Conservation (phyloP, 2,113 vertebrate species). For the Gopherus evgoodei region DNA sequence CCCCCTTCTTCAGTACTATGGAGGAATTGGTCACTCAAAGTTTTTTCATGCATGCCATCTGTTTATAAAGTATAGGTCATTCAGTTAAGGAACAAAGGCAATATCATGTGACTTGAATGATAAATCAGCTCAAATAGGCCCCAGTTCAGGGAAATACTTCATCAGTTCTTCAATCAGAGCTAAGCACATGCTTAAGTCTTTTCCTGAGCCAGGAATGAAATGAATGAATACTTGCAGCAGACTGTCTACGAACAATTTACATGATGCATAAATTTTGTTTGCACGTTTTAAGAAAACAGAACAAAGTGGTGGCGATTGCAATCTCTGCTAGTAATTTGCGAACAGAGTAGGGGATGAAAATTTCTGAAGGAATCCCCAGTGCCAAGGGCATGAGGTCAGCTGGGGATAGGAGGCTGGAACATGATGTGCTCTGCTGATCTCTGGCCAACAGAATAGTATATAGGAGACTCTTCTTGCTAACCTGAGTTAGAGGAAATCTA, state of each 20-base stretch:
- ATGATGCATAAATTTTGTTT: slow-evolving; percentile 28
- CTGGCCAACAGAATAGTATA: neutral
- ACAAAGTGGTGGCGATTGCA: slow-evolving; percentile 53
- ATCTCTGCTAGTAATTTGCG: slow-evolving; percentile 39
- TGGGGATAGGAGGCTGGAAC: neutral
- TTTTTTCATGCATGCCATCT: neutral
- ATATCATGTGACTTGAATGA: neutral
- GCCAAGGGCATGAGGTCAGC: neutral
- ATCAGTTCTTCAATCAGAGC: too few species aligned
- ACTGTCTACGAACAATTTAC: neutral
- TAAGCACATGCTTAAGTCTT: neutral
- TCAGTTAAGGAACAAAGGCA: neutral
- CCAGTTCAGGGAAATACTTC: neutral
- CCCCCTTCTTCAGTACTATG: neutral
- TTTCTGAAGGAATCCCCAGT: slow-evolving; percentile 1
- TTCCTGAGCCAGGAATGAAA: neutral
- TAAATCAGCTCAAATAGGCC: rapidly evolving
- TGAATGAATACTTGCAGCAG: neutral
- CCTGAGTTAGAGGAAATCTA: too few species aligned
- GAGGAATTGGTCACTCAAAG: neutral
- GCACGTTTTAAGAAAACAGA: slow-evolving; percentile 29
- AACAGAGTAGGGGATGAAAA: slow-evolving; percentile 48
- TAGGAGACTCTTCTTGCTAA: neutral
- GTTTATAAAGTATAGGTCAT: neutral
- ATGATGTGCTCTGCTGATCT: neutral